Base-by-base conservation (phyloP, 2,888 invertebrate species). In the Laspeyria flexula region DNA sequence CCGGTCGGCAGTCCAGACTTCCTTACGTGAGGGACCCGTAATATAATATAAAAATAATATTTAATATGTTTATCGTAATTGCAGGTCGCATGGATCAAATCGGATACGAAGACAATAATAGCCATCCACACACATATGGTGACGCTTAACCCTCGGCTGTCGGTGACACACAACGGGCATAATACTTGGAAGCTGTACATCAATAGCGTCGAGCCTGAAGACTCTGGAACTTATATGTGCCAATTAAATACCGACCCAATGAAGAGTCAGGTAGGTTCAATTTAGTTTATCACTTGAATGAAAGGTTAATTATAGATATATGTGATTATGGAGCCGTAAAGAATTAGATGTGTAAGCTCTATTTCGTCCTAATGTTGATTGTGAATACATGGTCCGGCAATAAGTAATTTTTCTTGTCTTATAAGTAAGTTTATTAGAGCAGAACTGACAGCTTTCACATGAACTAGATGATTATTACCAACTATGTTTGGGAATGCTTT, bases 201-300 rank as follows among this genome's bases (percentile, higher is more conserved):
- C 86, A 95, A 95, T 73, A 96, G 96, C 81, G 97, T 98, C 62
- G 96, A 97, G 89, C 95, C 96, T 76, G 96, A 96, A 81, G 98
- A 98, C 87, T 96, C 96, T 25, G 98, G 98, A 67, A 96, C 96
- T 39, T 98, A 98, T 90, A 97, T 97, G 97, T 98, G 97, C 88
- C 97, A 98, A 91, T 95, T 97, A 77, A 97, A 97, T 88, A 97
- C 97, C 25, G 96, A 97, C 80, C 97, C 97, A 34, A 97, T 97
- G 97, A 95, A 95, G 84, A 96, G 96, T 83, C 96, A 96, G 95
- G 97, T 97, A 90, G 90, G 93, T 67, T 12, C 11, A 41, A 29
- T 31, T 35, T 37, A 15, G 21, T 29, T 11, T 37, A 15, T 33
- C 7, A 27, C 18, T 43, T 3, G 21, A 21, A 21, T 5, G 5